Conservation (phyloP, 2,797 vertebrate species). For the Novumbra hubbsi region DNA sequence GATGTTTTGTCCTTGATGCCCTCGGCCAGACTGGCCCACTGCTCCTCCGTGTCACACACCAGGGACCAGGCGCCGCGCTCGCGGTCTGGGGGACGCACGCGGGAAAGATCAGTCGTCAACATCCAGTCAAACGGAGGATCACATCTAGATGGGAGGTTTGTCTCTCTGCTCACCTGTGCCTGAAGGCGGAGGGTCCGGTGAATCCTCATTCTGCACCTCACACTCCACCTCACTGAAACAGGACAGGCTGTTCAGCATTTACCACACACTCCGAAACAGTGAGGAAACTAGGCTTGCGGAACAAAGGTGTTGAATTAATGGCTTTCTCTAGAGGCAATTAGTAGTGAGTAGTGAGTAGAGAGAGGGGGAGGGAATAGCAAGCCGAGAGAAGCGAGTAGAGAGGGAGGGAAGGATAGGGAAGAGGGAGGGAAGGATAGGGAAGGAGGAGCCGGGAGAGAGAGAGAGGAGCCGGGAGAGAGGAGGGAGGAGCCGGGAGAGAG, state of each 20-base stretch:
- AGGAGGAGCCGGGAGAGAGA: no score
- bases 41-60: constrained; percentile 91
- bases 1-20: constrained; percentile 91
- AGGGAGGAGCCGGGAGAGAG: no score
- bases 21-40: constrained; percentile 91
- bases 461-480: not conserved
- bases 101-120: not conserved
- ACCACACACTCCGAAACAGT: not conserved
- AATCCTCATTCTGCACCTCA: constrained; percentile 59
- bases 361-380: not conserved
- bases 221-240: constrained; percentile 65
- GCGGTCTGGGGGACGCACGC: constrained; percentile 39
- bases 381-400: not conserved
- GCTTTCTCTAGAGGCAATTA: not conserved
- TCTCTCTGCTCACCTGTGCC: constrained; percentile 49
- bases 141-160: not conserved
- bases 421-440: no score
- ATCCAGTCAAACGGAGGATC: not conserved
- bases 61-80: constrained; percentile 85
- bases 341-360: not conserved
- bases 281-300: not conserved
- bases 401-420: no score
- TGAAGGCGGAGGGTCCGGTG: constrained; percentile 39
- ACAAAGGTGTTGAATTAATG: not conserved
- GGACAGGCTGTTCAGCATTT: not conserved